Evolutionary conservation across 2,888 invertebrate species (phyloP).

Genomic region (Caenorhabditis doughertyi): DNA sequence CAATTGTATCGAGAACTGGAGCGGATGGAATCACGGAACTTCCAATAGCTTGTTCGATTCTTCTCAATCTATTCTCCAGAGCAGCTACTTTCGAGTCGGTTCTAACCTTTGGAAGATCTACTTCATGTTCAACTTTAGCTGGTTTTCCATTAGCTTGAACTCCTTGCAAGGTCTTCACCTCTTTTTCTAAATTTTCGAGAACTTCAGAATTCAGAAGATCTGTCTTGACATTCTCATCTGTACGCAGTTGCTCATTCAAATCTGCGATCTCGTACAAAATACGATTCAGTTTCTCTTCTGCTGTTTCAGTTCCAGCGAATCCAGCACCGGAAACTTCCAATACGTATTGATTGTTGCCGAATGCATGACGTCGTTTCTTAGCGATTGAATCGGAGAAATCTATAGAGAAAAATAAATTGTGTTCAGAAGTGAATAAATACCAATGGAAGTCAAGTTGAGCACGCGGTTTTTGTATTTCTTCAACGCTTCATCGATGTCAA

Average conservation of each 20-base stretch:
- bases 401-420: slow-evolving; percentile 19
- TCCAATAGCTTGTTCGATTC: slow-evolving; percentile 68
- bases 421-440: slow-evolving; percentile 49
- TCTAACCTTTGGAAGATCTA: slow-evolving; percentile 39
- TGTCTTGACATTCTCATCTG: slow-evolving; percentile 44
- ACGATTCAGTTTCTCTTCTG: slow-evolving; percentile 77
- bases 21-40: slow-evolving; percentile 58
- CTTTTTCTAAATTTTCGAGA: slow-evolving; percentile 58
- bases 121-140: slow-evolving; percentile 21
- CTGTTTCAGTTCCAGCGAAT: slow-evolving; percentile 70
- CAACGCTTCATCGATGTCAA: slow-evolving; percentile 78
- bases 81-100: slow-evolving; percentile 37
- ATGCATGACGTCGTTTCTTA: slow-evolving; percentile 74
- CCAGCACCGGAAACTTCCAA: slow-evolving; percentile 76
- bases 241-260: slow-evolving; percentile 65
- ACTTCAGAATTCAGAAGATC: slow-evolving; percentile 66
- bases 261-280: slow-evolving; percentile 74
- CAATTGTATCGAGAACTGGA: slow-evolving; percentile 69
- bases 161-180: slow-evolving; percentile 61
- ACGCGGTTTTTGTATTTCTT: slow-evolving; percentile 76
- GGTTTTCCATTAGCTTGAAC: slow-evolving; percentile 7
- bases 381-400: slow-evolving; percentile 80
- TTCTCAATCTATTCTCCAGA: slow-evolving; percentile 66
- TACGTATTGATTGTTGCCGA: slow-evolving; percentile 75
- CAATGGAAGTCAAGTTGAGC: slow-evolving; percentile 73